Evolutionary conservation across 2,113 vertebrate genomes (phyloP), one percentile per base, ranked within the genome.

Genomic region (Girardinichthys multiradiatus): DNA sequence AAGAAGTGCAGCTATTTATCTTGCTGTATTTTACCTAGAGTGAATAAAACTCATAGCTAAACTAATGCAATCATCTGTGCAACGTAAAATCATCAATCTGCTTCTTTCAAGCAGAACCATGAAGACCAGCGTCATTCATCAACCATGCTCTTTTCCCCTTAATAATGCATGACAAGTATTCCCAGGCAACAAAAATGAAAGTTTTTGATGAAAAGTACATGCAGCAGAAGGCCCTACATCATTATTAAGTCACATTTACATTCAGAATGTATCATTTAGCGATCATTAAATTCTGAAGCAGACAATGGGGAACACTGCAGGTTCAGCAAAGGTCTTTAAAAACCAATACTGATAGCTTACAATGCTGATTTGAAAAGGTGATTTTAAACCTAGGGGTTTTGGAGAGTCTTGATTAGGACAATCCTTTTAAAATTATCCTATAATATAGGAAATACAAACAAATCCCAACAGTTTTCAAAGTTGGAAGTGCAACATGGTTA

Each of bases 111-210:
- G 70, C 70, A 63, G 60, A 80, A 71, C 70, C 76, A 76, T 39
- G 31, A 82, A 83, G 74, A 84, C 37, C 13, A 24, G 57, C 6
- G 3, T 76, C 64, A 30, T 86, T 82, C 81, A 87, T 92, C 90
- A 91, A 67, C 70, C 66, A 0, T 26, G 64, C 65, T 88, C 89
- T 72, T 84, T 85, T 59, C 77, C 65, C 72, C 51, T 74, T 87
- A 79, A 86, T 85, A 87, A 80, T 57, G 33, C 69, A 80, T 88
- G 90, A 88, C 87, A 85, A 74, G 72, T 71, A 84, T 88, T 88
- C 88, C 89, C 86, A 76, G 39, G 76, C 66, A 85, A 67, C 60
- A 45, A 15, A 88, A 72, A 58, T 45, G 73, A 80, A 69, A 13
- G 68, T 72, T 76, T 84, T 87, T 85, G 75, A 90, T 85, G 79